Conservation (phyloP, 2,113 vertebrate species). For the Ahaetulla prasina region DNA sequence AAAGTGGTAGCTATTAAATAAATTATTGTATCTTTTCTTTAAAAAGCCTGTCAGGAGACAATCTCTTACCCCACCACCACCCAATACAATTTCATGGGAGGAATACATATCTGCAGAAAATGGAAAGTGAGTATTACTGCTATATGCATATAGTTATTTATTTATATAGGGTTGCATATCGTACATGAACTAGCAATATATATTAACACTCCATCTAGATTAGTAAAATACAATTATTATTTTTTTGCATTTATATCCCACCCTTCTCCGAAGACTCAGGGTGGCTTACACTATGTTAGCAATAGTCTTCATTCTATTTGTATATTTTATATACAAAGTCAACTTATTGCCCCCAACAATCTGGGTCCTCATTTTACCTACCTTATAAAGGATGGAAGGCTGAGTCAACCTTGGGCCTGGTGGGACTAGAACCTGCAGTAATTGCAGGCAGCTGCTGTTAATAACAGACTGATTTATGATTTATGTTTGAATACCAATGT, state of each 20-base stretch:
- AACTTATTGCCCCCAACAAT: too few species aligned
- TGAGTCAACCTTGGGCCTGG: too few species aligned
- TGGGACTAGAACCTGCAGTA: too few species aligned
- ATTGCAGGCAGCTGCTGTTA: too few species aligned
- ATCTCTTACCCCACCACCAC: conserved; percentile 86
- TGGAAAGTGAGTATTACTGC: conserved; percentile 81
- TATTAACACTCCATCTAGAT: not conserved
- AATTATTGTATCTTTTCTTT: not conserved
- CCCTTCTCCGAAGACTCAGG: too few species aligned
- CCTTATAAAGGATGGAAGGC: too few species aligned
- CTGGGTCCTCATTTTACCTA: too few species aligned
- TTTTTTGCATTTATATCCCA: too few species aligned
- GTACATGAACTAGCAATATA: not conserved
- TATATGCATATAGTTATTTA: not conserved
- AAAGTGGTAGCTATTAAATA: not conserved
- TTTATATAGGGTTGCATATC: not conserved
- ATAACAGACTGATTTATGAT: too few species aligned
- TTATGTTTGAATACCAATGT: not conserved
- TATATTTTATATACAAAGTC: too few species aligned
- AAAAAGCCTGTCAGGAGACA: conserved; percentile 85
- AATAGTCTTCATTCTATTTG: too few species aligned
- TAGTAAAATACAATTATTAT: not conserved
- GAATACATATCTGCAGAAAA: conserved; percentile 94
- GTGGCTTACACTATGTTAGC: too few species aligned
- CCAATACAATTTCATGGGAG: conserved; percentile 95